Conservation (phyloP, 1,140 invertebrate species). For the Aphelenchoides besseyi region DNA sequence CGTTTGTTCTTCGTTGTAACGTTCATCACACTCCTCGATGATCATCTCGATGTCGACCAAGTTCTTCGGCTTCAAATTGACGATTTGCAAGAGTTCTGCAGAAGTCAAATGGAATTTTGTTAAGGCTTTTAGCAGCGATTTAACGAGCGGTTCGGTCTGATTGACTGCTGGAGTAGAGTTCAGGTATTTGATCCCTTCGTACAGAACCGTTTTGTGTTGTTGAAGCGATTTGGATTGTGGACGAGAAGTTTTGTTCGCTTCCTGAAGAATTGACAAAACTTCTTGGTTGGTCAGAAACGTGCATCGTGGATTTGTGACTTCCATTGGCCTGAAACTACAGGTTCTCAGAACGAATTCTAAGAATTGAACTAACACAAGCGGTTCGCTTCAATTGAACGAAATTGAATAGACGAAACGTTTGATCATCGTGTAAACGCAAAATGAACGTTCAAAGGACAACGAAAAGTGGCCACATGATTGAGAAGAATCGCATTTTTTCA, state of each 20-base stretch:
- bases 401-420: too few relatives aligned
- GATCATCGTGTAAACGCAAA: too few relatives aligned
- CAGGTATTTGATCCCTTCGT: background rate
- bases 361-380: too few relatives aligned
- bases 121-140: background rate
- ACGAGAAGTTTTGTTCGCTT: background rate
- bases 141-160: background rate
- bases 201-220: background rate
- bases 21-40: conserved; percentile 17
- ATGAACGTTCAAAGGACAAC: too few relatives aligned
- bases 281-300: conserved; percentile 12
- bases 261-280: background rate
- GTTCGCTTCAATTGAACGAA: too few relatives aligned
- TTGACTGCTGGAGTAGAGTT: background rate
- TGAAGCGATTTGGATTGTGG: background rate
- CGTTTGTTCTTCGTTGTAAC: background rate
- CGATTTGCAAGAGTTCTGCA: conserved; percentile 1
- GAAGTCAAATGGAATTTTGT: background rate
- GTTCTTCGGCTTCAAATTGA: background rate
- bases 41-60: conserved; percentile 13
- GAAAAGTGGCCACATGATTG: too few relatives aligned
- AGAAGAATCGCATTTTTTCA: too few relatives aligned
- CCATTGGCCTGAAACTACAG: too few relatives aligned
- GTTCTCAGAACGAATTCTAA: too few relatives aligned
- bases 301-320: background rate